These are phyloP conservation scores for Ciconia boyciana DNA, from an alignment of 2,113 vertebrate genomes.

Conservation along the genomic window DNA sequence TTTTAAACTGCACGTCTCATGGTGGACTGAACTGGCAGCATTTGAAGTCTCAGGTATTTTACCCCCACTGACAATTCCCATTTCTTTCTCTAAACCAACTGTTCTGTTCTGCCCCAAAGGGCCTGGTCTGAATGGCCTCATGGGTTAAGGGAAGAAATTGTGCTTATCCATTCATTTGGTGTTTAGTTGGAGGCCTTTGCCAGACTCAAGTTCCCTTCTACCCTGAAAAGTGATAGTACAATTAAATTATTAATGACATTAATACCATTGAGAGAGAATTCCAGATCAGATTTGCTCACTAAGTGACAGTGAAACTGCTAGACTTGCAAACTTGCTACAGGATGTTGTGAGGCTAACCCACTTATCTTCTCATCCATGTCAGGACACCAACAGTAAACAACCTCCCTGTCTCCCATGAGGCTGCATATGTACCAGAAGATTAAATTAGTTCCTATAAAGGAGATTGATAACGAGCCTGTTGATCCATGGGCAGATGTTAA, in stretches of 20 bases:
- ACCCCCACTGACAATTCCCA: not conserved
- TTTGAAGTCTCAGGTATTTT: not conserved
- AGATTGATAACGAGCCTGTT: not conserved
- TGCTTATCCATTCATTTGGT: not conserved
- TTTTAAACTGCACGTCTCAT: not conserved
- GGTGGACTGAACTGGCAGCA: not conserved
- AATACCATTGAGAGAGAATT: conserved; percentile 29
- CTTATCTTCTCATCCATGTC: conserved; percentile 15
- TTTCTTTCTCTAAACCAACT: not conserved
- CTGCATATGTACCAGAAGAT: not conserved
- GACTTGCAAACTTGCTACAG: accelerated
- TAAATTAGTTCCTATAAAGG: not conserved
- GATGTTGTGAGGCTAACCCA: conserved; percentile 1
- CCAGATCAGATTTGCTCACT: not conserved
- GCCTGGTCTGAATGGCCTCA: accelerated
- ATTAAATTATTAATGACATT: conserved; percentile 5
- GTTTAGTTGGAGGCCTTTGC: not conserved
- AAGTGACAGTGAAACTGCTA: not conserved
- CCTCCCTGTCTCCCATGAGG: not conserved
- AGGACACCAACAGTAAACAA: not conserved
- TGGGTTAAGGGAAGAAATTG: not conserved
- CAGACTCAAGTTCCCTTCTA: not conserved
- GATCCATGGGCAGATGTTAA: not conserved
- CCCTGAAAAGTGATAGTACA: not conserved
- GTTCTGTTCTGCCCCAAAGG: not conserved